A percentile compares a stretch with the other conserved stretches of the same genome.
phyloP scores from a whole-genome alignment of 2,797 vertebrate genomes.

The Pelochelys cantorii region DNA sequence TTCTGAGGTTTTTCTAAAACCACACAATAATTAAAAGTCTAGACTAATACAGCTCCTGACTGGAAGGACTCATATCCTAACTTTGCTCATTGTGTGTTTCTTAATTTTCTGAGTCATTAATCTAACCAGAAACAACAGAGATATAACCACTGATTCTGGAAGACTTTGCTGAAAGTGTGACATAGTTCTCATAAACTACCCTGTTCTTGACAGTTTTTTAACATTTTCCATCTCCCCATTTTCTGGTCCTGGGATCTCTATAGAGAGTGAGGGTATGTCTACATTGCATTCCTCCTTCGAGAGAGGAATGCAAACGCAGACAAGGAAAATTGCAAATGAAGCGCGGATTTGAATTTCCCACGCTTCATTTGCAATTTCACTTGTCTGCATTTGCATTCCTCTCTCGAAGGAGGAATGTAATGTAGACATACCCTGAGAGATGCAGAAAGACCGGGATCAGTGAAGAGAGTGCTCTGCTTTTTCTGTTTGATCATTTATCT shows the following conservation, averaged over 20 bases:
- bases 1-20: background rate
- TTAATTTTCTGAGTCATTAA: background rate
- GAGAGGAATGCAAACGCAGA: too few species aligned
- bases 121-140: background rate
- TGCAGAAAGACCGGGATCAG: background rate
- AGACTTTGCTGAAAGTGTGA: slow-evolving; percentile 6
- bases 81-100: background rate
- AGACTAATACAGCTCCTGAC: background rate
- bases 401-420: too few species aligned
- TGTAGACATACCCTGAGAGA: background rate
- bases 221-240: background rate
- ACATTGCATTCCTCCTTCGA: too few species aligned
- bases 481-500: slow-evolving; percentile 15
- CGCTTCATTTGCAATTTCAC: too few species aligned
- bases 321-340: too few species aligned
- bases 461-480: slow-evolving; percentile 17
- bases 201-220: background rate
- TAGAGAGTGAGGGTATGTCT: background rate
- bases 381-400: too few species aligned
- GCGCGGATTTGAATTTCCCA: too few species aligned
- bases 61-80: slow-evolving; percentile 12
- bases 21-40: background rate
- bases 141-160: background rate
- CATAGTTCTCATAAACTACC: background rate
- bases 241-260: background rate